Conservation (phyloP, 2,888 invertebrate genomes). For the Panopea generosa region DNA sequence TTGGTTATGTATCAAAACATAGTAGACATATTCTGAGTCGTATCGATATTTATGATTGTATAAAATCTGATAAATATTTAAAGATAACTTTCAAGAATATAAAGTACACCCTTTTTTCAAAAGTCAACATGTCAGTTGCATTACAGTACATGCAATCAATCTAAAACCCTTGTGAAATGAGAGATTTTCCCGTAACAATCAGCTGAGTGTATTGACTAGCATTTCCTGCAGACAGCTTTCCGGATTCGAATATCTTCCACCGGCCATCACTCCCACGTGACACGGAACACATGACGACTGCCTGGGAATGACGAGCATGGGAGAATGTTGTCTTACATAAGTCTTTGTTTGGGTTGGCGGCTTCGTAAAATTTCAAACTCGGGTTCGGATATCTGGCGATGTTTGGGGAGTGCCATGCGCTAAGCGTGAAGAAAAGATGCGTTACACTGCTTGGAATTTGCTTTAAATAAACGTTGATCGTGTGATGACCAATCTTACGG, state of each 20-base stretch:
- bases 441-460: conserved; percentile 61
- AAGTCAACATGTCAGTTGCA: no score
- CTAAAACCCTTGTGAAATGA: conserved; percentile 63
- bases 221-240: conserved; percentile 70
- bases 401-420: conserved; percentile 70
- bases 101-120: no score
- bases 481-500: conserved; percentile 66
- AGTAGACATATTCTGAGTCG: no score
- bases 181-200: conserved; percentile 44
- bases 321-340: conserved; percentile 71
- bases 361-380: conserved; percentile 70
- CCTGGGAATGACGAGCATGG: conserved; percentile 67
- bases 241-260: conserved; percentile 72
- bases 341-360: conserved; percentile 55
- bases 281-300: conserved; percentile 73
- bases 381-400: conserved; percentile 71
- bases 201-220: conserved; percentile 65
- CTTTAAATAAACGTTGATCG: conserved; percentile 67
- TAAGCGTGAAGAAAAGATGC: conserved; percentile 72
- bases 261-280: conserved; percentile 47
- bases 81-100: no score
- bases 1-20: no score
- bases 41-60: no score
- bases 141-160: no score
- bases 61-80: no score